Evolutionary conservation across 1,140 invertebrate species (phyloP).

Genomic region (Ceratina calcarata): DNA sequence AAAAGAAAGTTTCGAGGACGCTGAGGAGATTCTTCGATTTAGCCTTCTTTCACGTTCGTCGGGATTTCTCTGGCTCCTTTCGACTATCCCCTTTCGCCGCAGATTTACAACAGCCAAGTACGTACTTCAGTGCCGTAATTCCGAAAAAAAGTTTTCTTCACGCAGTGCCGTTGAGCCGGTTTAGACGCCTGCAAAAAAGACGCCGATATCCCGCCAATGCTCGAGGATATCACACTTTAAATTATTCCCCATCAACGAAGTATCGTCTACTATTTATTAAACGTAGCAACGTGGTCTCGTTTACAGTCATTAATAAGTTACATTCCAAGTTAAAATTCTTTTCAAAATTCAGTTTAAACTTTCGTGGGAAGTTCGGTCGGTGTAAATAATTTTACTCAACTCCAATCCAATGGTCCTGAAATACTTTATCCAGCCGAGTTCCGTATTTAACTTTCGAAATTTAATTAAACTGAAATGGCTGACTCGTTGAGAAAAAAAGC

Average conservation of each 20-base stretch:
- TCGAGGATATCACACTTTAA: slow-evolving; percentile 2
- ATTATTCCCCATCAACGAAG: background rate
- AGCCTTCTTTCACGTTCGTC: slow-evolving; percentile 5
- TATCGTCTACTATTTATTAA: no score
- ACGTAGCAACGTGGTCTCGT: background rate
- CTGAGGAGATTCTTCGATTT: slow-evolving; percentile 27
- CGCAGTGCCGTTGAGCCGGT: slow-evolving; percentile 5
- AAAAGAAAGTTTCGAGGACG: slow-evolving; percentile 31
- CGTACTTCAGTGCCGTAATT: slow-evolving; percentile 52
- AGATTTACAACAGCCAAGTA: slow-evolving; percentile 41
- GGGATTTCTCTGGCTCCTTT: slow-evolving; percentile 24
- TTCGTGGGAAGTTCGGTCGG: no score
- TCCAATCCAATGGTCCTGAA: no score
- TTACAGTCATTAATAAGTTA: background rate
- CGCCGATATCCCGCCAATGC: background rate
- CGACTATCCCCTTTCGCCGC: slow-evolving; percentile 6
- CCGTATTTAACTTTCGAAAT: background rate
- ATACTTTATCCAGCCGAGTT: no score
- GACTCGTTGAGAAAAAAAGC: background rate
- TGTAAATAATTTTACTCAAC: no score
- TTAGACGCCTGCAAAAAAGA: slow-evolving; percentile 3
- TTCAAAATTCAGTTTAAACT: no score
- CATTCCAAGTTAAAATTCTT: no score
- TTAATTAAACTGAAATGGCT: slow-evolving; percentile 13
- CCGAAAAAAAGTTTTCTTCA: slow-evolving; percentile 38